Percentiles rank a stretch among this genome's conserved stretches.
Evolutionary conservation across 2,797 vertebrate species (phyloP).

Genomic region (Gambelia wislizenii): DNA sequence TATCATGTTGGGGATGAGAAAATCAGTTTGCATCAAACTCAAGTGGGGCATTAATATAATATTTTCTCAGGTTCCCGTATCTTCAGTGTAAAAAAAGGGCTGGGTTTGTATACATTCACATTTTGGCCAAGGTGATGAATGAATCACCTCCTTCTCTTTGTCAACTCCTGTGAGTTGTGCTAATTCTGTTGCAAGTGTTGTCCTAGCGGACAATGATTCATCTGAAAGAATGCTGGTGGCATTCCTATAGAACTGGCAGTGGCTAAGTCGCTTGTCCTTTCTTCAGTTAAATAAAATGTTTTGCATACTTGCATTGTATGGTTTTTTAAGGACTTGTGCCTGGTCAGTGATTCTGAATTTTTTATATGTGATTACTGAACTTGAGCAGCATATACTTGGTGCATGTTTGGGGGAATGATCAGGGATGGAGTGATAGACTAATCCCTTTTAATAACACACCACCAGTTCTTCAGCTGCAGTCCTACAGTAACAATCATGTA

Average conservation of each 20-base stretch:
- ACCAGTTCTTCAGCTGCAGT: not conserved
- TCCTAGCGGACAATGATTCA: slow-evolving; percentile 53
- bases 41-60: slow-evolving; percentile 15
- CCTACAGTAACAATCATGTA: not conserved
- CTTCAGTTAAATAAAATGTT: slow-evolving; percentile 83
- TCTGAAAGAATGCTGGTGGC: slow-evolving; percentile 76
- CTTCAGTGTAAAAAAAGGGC: slow-evolving; percentile 33
- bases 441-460: not conserved
- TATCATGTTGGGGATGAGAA: not conserved
- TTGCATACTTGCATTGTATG: slow-evolving; percentile 76
- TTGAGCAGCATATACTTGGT: not conserved
- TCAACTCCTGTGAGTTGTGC: slow-evolving; percentile 27
- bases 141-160: slow-evolving; percentile 24
- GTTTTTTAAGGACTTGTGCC: slow-evolving; percentile 53
- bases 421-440: not conserved
- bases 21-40: not conserved
- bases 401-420: not conserved
- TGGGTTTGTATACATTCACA: slow-evolving; percentile 24
- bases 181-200: slow-evolving; percentile 62
- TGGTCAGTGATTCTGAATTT: not conserved
- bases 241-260: slow-evolving; percentile 80
- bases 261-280: slow-evolving; percentile 80
- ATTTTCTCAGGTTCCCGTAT: not conserved
- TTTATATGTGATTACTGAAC: not conserved
- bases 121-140: slow-evolving; percentile 35